Evolutionary conservation across 2,797 vertebrate genomes (phyloP).

Genomic region (Podargus strigoides): DNA sequence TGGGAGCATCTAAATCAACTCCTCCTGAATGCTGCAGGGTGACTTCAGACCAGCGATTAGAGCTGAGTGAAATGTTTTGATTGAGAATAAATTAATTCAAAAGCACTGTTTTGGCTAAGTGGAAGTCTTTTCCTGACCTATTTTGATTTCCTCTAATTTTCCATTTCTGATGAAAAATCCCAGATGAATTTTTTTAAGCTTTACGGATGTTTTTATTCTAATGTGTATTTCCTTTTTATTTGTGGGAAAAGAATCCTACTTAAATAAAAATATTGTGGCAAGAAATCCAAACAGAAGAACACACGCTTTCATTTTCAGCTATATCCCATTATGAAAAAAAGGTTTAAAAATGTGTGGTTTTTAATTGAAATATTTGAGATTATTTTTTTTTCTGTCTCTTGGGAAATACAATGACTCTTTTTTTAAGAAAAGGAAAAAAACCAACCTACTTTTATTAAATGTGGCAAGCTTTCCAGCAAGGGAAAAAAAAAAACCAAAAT

Average conservation of each 20-base stretch:
- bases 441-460: not conserved
- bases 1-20: conserved; percentile 44
- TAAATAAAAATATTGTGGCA: not conserved
- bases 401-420: not conserved
- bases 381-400: not conserved
- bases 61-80: conserved; percentile 34
- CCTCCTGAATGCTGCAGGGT: conserved; percentile 4
- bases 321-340: not conserved
- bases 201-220: not conserved
- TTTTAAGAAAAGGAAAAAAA: not conserved
- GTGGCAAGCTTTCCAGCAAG: not conserved
- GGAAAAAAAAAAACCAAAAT: not conserved
- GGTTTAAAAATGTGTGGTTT: rapidly evolving
- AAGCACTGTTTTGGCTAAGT: conserved; percentile 26
- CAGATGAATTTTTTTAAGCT: not conserved
- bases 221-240: not conserved
- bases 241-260: not conserved
- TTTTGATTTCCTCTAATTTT: conserved; percentile 31
- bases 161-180: not conserved
- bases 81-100: conserved; percentile 40
- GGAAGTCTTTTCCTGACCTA: conserved; percentile 29
- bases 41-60: conserved; percentile 38
- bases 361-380: not conserved
- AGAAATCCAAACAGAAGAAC: not conserved
- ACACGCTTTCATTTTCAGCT: not conserved